Evolutionary conservation across 2,113 vertebrate genomes (phyloP).

Genomic region (Toxotes jaculatrix): DNA sequence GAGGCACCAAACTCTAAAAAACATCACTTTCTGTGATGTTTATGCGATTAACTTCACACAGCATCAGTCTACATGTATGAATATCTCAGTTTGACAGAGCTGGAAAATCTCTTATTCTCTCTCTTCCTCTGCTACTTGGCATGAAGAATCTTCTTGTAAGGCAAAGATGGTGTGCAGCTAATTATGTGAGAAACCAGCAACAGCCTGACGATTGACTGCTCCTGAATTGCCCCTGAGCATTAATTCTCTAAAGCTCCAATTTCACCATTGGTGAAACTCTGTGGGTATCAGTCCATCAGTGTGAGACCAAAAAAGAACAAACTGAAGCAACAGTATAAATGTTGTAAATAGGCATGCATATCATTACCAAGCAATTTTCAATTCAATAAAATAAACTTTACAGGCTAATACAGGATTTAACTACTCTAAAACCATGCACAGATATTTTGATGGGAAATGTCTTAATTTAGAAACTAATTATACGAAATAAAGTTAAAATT

Average conservation of each 20-base stretch:
- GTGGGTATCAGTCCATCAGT: background rate
- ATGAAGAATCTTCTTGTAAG: slow-evolving; percentile 2
- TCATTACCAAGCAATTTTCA: slow-evolving; percentile 3
- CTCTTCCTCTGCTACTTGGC: background rate
- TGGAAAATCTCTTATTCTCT: slow-evolving; percentile 9
- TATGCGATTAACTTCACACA: slow-evolving; percentile 20
- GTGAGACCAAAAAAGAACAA: background rate
- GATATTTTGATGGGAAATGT: background rate
- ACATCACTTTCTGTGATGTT: slow-evolving; percentile 25
- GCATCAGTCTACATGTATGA: slow-evolving; percentile 13
- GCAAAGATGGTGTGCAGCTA: background rate
- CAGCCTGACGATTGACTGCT: background rate
- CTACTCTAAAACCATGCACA: no score
- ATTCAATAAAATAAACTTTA: slow-evolving; percentile 25
- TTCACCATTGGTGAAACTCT: no score
- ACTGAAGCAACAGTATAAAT: background rate
- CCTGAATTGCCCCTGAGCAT: background rate
- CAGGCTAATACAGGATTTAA: background rate
- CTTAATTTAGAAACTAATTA: no score
- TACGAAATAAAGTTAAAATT: no score
- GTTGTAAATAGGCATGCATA: background rate
- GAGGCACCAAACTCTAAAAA: slow-evolving; percentile 8
- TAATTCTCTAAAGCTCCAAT: background rate
- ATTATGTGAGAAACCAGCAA: background rate
- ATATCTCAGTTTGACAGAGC: slow-evolving; percentile 8